Evolutionary conservation across 2,888 invertebrate species (phyloP), one percentile per base, ranked within the genome.

Genomic region (Luperina nickerlii): DNA sequence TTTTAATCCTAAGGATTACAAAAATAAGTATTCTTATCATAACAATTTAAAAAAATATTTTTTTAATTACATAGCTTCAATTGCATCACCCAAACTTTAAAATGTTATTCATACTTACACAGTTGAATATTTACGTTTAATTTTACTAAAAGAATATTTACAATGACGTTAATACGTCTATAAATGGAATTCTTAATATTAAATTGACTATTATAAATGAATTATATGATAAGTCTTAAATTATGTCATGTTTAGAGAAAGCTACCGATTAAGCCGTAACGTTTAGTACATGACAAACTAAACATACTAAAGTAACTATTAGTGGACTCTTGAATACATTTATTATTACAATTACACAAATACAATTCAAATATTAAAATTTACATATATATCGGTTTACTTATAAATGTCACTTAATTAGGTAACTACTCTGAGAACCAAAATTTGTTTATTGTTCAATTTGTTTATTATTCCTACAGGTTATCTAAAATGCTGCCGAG

Each of bases 1-100:
- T 92, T 85, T 90, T 87, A 91, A 92, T 89, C 89, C 91, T 95
- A 95, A 88, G 94, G 92, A 94, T 96, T 96, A 96, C 93, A 96
- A 96, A 96, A 96, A 96, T 96, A 96, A 91, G 92, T 94, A 77
- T 92, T 93, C 92, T 91, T 90, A 89, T 78, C 24, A 51, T 78
- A 82, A 92, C 84, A 87, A 84, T 89, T 88, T 88, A 91, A 87
- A 90, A 89, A 88, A 84, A 88, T 82, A 88, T 91, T 91, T 78
- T 91, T 90, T 92, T 91, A 90, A 90, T 91, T 91, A 92, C 92
- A 91, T 90, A 92, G 83, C 83, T 84, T 89, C 85, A 88, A 92
- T 92, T 91, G 91, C 91, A 92, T 92, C 90, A 88, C 89, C 91
- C 91, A 90, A 88, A 90, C 84, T 81, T 85, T 73, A 65, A 78